Evolutionary conservation across 2,888 invertebrate genomes (phyloP), one percentile per base, ranked within the genome.

Genomic region (Dryomyza anilis): DNA sequence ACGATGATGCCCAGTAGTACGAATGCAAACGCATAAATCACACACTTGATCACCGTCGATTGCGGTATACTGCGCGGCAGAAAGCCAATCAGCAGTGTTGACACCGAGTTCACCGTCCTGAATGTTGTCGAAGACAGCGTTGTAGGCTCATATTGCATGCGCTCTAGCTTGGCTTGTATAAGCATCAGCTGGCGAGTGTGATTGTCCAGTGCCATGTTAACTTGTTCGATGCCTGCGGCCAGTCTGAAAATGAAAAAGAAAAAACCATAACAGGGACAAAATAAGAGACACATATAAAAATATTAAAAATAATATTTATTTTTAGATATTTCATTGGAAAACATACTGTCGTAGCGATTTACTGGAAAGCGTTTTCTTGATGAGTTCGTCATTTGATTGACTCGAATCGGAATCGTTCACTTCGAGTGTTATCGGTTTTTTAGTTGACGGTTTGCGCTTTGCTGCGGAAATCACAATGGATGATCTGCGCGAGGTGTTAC

Each of bases 381-480:
- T 68, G 36, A 64, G 67, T 3, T 81, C 79, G 4, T 81, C 78
- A 63, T 74, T 79, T 14, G 83, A 82, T 72, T 78, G 85, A 78
- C 86, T 86, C 59, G 86, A 86, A 75, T 86, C 86, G 3, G 86
- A 83, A 69, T 86, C 78, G 63, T 75, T 86, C 55, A 84, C 85
- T 60, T 85, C 85, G 71, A 86, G 87, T 23, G 70, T 69, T 19
- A 76, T 69, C 43, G 67, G 48, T 21, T 23, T 23, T 6, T 33
- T 50, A n/a, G 23, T 14, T 23, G 46, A 48, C 33, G 14, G 30
- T n/a, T 46, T 66, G 63, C 65, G 67, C 29, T 71, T 73, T 67
- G 71, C 71, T 45, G 71, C 67, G 65, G 73, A 74, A 63, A 74
- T 62, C 85, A 79, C 73, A 85, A 86, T 70, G 65, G 85, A 82